Evolutionary conservation across 2,113 vertebrate species (phyloP), one percentile per base, ranked within the genome.

Genomic region (Stictonetta naevosa): DNA sequence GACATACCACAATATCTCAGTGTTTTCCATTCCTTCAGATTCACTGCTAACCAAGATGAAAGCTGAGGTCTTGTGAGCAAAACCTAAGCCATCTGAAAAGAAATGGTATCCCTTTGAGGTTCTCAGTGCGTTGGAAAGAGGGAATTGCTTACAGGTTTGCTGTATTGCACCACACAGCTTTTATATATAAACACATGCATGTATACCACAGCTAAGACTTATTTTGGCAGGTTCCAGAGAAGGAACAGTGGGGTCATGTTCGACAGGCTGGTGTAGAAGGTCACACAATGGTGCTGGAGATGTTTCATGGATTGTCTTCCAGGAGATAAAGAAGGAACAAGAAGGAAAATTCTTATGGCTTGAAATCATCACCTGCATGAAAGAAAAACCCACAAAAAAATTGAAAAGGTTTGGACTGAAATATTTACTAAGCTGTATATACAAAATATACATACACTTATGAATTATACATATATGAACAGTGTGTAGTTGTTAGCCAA

Each of bases 41-140:
- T 96, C 73, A 25, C 33, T 50, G 21, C 81, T 86, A 58, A 64
- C 79, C 67, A 74, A 94, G 92, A 97, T 97, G 88, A 98, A 98
- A 98, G 96, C 75, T 69, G 33, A 82, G 72, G 83, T 83, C 73
- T 92, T 69, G 14, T 84, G 97, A 93, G 72, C 53, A 81, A 83
- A 96, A 90, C 85, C 84, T 73, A 59, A 91, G 80, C 72, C 55
- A 83, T 52, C 82, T 78, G 82, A 93, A 97, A 94, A 83, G 92
- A 95, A 78, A 52, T 86, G 67, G n/a, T 74, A 88, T 88, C 79
- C 42, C 38, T 8, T 71, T 71, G 84, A 77, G 94, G 64, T 36
- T 79, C 86, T 91, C 77, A 78, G 38, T 94, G 92, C 93, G 55
- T 55, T 89, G 72, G 95, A 79, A 83, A 88, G 81, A 92, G n/a